Evolutionary conservation across 2,113 vertebrate species (phyloP).

Genomic region (Pelodiscus sinensis): DNA sequence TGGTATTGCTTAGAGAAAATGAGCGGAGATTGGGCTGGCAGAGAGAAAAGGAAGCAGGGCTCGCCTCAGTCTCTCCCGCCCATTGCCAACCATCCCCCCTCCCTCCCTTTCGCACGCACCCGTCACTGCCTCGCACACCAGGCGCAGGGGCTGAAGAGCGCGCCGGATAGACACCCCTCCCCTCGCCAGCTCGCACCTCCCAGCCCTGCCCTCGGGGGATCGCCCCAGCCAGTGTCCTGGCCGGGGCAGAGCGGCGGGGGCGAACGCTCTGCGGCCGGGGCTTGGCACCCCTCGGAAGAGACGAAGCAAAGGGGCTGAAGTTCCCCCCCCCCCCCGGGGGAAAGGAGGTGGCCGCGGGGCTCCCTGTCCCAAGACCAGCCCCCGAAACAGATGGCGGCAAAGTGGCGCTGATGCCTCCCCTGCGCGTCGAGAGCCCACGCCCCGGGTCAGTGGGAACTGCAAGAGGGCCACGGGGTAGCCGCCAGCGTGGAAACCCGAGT

Average conservation of each 20-base stretch:
- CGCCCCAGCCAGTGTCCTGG: neutral
- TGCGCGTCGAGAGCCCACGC: neutral
- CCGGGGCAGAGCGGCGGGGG: neutral
- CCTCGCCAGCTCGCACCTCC: rapidly evolving
- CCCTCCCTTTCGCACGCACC: slow-evolving; percentile 23
- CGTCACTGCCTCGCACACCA: neutral
- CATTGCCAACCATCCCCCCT: slow-evolving; percentile 80
- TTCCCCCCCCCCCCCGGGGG: neutral
- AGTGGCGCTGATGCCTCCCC: neutral
- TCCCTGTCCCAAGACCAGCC: neutral
- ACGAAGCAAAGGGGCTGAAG: slow-evolving; percentile 2
- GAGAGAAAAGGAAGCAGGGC: slow-evolving; percentile 77
- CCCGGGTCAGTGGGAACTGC: neutral
- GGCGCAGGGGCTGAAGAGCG: neutral
- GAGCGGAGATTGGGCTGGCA: slow-evolving; percentile 73
- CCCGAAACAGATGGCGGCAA: neutral
- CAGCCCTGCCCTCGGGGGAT: too few species aligned
- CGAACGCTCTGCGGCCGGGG: neutral
- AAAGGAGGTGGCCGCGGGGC: neutral
- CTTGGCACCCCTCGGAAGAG: neutral
- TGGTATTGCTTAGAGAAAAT: slow-evolving; percentile 75
- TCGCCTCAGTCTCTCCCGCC: slow-evolving; percentile 85
- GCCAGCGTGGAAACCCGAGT: neutral
- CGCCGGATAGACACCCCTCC: neutral
- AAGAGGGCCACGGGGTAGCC: neutral